Conservation (phyloP, 2,113 vertebrate genomes). For the Ivindomyrus marchei region DNA sequence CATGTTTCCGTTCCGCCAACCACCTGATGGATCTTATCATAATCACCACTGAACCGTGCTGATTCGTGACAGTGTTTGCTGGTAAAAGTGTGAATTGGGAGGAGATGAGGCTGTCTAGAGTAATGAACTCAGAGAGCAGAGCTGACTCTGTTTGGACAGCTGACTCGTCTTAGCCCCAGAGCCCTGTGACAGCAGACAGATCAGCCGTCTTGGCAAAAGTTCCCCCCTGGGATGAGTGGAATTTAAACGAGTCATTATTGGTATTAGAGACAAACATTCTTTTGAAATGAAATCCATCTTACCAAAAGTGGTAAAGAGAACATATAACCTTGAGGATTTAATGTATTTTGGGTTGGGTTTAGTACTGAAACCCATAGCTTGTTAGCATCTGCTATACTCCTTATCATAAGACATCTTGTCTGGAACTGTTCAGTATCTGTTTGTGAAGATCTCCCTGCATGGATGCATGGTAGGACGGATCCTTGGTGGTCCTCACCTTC, state of each 20-base stretch:
- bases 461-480: background rate
- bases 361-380: background rate
- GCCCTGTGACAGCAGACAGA: background rate
- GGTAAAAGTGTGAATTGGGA: background rate
- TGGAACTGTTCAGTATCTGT: background rate
- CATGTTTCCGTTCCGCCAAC: background rate
- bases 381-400: background rate
- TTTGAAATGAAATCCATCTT: background rate
- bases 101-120: background rate
- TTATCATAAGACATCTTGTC: background rate
- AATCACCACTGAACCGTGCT: background rate
- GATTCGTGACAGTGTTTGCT: background rate
- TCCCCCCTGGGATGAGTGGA: background rate
- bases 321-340: background rate
- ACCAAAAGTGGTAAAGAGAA: background rate
- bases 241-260: background rate
- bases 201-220: background rate
- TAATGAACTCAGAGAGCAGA: background rate
- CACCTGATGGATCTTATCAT: background rate
- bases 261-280: background rate
- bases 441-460: background rate
- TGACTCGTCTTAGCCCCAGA: background rate
- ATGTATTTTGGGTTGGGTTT: background rate
- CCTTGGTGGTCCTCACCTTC: conserved; percentile 47
- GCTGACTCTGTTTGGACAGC: background rate